Evolutionary conservation across 2,888 invertebrate species (phyloP), one percentile per base, ranked within the genome.

Genomic region (Drosophila lacicola): DNA sequence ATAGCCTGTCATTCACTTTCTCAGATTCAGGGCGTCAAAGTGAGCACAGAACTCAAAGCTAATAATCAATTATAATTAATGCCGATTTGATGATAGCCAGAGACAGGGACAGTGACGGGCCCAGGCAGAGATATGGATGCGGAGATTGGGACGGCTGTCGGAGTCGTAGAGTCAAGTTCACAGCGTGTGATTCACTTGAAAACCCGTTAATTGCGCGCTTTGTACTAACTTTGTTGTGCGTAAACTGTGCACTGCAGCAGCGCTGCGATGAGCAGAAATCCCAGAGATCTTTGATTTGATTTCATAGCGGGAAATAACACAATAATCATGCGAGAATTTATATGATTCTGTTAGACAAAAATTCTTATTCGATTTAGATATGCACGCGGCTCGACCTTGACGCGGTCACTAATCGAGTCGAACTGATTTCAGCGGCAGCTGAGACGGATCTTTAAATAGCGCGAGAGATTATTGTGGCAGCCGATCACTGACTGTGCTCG

Each of bases 141-240:
- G 17, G 21, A 25, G 19, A 54, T 41, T 13, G 19, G 13, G 39
- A 6, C 13, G n/a, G 29, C n/a, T 29, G 10, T 17, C 41, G 47
- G 47, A 41, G 57, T 25, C 53, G 36, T 25, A 29, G 34, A 46
- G 39, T 55, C 39, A 64, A 65, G 61, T 62, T 71, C 44, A 67
- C 37, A 53, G 33, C 37, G 34, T 13, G 53, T 75, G 77, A 75
- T 39, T 76, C 72, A 76, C 19, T 25, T 14, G 34, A 51, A 51
- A 56, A 57, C 60, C 11, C 54, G 68, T 56, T 39, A 17, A 49
- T 55, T 55, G 19, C 21, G 41, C 13, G 47, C 0, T 17, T 44
- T 37, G 19, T 81, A 82, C 82, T 84, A 58, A 82, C 82, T 78
- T 66, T 78, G 67, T 57, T 81, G 82, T 55, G 82, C 71, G 49